These are phyloP conservation scores for Tigriopus californicus DNA, from an alignment of 2,888 invertebrate species.

Conservation along the genomic window DNA sequence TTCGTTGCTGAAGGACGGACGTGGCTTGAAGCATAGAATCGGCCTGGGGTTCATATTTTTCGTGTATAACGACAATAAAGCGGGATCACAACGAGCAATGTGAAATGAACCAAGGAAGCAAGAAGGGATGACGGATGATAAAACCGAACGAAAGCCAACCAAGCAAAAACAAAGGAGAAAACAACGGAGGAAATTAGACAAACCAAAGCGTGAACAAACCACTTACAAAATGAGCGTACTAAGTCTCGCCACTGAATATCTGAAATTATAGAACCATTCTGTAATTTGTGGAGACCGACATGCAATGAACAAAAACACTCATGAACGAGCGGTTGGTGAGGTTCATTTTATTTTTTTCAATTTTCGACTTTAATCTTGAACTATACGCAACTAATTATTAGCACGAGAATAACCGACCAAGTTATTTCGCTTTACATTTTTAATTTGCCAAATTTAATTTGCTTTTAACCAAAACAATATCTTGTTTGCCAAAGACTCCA, in stretches of 20 bases:
- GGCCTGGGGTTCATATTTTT: not conserved
- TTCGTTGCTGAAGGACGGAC: slow-evolving; percentile 85
- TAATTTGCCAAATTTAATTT: too few species aligned
- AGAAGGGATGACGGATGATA: not conserved
- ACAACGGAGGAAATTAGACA: not conserved
- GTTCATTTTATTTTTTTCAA: too few species aligned
- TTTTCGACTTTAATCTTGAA: too few species aligned
- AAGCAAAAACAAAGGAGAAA: not conserved
- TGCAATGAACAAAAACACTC: not conserved
- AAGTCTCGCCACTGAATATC: not conserved
- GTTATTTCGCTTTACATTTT: too few species aligned
- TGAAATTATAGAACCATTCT: not conserved
- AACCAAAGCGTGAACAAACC: not conserved
- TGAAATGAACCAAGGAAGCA: not conserved
- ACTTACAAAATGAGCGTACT: not conserved
- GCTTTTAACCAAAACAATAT: too few species aligned
- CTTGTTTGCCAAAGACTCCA: too few species aligned
- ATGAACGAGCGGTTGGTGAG: too few species aligned
- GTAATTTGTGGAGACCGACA: not conserved
- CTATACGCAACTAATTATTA: too few species aligned
- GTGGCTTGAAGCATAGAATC: slow-evolving; percentile 41
- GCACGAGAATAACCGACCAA: too few species aligned
- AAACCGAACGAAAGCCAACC: not conserved
- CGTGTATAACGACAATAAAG: not conserved
- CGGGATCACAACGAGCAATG: not conserved